Conservation (phyloP, 2,888 invertebrate species). For the Homarus gammarus region DNA sequence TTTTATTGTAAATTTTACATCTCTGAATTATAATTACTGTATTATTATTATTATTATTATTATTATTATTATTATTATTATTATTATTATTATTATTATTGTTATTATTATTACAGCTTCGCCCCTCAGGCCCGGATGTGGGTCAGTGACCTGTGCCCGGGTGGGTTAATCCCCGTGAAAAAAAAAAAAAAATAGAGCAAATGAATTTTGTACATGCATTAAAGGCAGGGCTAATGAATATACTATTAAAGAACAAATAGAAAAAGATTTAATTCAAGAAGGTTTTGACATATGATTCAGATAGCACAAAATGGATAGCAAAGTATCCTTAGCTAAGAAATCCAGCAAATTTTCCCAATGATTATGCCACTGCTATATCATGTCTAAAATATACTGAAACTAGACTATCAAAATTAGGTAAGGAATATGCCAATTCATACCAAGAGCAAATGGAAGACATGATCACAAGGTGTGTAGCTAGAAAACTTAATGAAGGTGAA, state of each 20-base stretch:
- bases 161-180: too few relatives aligned
- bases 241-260: conserved; percentile 24
- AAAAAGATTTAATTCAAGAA: conserved; percentile 21
- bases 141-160: too few relatives aligned
- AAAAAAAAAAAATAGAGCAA: conserved; percentile 23
- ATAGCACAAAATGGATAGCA: not conserved
- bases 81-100: conserved; percentile 14
- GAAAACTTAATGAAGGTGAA: conserved; percentile 13
- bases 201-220: too few relatives aligned
- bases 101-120: too few relatives aligned
- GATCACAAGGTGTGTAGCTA: not conserved
- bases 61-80: conserved; percentile 9
- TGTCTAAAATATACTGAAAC: conserved; percentile 17
- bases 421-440: conserved; percentile 16
- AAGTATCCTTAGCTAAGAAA: conserved; percentile 42
- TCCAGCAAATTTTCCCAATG: not conserved
- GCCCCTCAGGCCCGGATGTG: too few relatives aligned
- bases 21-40: too few relatives aligned
- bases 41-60: too few relatives aligned
- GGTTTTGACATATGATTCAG: conserved; percentile 2
- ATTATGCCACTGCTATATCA: conserved; percentile 9
- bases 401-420: conserved; percentile 3
- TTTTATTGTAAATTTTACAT: too few relatives aligned
- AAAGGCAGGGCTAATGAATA: too few relatives aligned
- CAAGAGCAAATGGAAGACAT: too few relatives aligned